These are phyloP conservation scores for Microtus richardsoni DNA, from an alignment of 2,113 vertebrate genomes.

Conservation along the genomic window DNA sequence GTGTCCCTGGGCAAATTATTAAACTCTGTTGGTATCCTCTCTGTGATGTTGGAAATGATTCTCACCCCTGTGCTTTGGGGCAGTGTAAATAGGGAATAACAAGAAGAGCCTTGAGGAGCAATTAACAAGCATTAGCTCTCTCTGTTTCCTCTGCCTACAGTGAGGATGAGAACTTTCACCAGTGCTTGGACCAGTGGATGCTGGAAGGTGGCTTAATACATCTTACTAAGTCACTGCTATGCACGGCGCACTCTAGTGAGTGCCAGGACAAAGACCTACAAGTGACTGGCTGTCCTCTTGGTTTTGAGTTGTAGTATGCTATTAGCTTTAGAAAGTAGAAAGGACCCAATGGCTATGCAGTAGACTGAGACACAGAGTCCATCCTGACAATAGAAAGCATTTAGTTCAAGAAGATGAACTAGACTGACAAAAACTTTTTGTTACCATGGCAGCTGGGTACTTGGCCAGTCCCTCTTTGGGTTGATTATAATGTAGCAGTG, in stretches of 20 bases:
- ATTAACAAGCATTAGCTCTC: background rate
- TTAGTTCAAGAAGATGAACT: slow-evolving; percentile 44
- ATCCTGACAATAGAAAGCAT: background rate
- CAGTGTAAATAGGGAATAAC: background rate
- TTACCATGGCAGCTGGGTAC: slow-evolving; percentile 37
- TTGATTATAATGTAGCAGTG: background rate
- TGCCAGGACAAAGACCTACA: background rate
- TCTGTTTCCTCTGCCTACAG: background rate
- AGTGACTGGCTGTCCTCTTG: slow-evolving; percentile 32
- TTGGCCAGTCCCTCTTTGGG: slow-evolving; percentile 20
- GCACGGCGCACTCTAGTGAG: background rate
- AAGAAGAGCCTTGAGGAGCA: background rate
- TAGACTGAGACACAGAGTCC: background rate
- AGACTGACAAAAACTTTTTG: slow-evolving; percentile 32
- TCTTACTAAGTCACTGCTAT: background rate
- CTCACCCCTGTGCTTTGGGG: background rate
- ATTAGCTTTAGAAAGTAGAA: background rate
- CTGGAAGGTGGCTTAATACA: background rate
- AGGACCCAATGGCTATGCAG: background rate
- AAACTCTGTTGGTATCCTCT: background rate
- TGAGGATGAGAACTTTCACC: background rate
- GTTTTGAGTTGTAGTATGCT: background rate
- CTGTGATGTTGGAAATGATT: background rate
- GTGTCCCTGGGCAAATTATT: background rate
- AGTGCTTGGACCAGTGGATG: background rate